Evolutionary conservation across 2,888 invertebrate genomes (phyloP).

Genomic region (Campopleginae sp.): DNA sequence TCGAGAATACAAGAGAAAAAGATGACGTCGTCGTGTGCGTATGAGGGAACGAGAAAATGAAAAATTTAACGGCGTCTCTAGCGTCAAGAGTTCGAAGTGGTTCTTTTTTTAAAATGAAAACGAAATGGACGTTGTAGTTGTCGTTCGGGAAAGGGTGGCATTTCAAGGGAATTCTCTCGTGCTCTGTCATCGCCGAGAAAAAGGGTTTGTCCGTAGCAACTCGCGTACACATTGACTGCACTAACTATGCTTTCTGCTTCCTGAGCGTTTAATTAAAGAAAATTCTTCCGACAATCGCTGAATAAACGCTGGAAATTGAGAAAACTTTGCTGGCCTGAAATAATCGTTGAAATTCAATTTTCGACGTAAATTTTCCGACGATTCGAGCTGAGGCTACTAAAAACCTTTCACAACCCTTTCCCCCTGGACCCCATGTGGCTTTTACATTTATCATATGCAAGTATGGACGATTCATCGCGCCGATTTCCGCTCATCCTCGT

Average conservation of each 20-base stretch:
- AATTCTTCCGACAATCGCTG: not conserved
- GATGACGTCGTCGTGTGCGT: slow-evolving; percentile 5
- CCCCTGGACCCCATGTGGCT: not conserved
- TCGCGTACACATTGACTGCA: not conserved
- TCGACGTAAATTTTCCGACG: not conserved
- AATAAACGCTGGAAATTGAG: not conserved
- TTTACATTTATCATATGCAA: not conserved
- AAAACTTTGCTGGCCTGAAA: not conserved
- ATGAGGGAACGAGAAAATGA: slow-evolving; percentile 70
- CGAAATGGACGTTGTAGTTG: slow-evolving; percentile 27
- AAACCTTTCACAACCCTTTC: not conserved
- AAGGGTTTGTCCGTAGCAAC: slow-evolving; percentile 49
- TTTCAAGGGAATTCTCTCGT: slow-evolving; percentile 5
- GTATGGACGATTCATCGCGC: no score
- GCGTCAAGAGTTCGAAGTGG: slow-evolving; percentile 18
- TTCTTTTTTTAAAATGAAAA: slow-evolving; percentile 39
- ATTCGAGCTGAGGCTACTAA: not conserved
- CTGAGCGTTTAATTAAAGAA: not conserved
- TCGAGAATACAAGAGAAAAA: not conserved
- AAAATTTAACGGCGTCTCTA: slow-evolving; percentile 50
- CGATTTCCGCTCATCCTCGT: no score
- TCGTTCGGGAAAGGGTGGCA: slow-evolving; percentile 26
- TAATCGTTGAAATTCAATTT: not conserved
- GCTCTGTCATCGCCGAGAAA: slow-evolving; percentile 23
- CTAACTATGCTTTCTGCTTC: not conserved